Evolutionary conservation across 2,113 vertebrate genomes (phyloP), one percentile per base, ranked within the genome.

Genomic region (Maccullochella peelii): DNA sequence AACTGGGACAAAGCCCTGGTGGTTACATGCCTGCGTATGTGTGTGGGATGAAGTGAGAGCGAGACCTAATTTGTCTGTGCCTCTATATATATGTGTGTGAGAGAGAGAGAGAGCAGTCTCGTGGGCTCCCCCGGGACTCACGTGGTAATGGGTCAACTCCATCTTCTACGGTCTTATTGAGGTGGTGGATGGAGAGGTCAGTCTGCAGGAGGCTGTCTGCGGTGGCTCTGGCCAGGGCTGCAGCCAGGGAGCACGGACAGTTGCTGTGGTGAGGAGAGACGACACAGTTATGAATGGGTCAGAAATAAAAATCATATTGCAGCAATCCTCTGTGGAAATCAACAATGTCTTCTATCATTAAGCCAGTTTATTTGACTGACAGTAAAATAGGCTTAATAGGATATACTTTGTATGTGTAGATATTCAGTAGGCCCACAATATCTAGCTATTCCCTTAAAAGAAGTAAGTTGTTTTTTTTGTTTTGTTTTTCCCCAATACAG

Each of bases 211-310:
- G 88, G 91, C 96, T 96, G 83, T 98, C 97, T 25, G 98, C 95
- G 2, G 98, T 98, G 42, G 97, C 97, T 92, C 98, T 96, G 67
- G 98, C 97, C 91, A 99, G 90, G 33, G 96, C 98, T n/a, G 98
- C 96, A 44, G 98, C 98, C 97, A 99, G 93, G 87, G 97, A 97
- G 63, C 98, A 99, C 0, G 98, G 98, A 79, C 98, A 99, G 50
- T 99, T 99, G 93, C 98, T 99, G 94, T 47, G 91, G 74, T 2
- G 42, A 69, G 59, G 85, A 86, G 59, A 85, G 67, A 84, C 0
- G 1, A 54, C 65, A 89, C 36, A 30, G 71, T 87, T 76, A 85
- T 63, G 30, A 85, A 90, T 68, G 63, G 20, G 11, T 73, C 65
- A 72, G 27, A n/a, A 63, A 30, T 21, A 58, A 44, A 77, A 82